These are phyloP conservation scores for Pantelozetes paolii DNA, from an alignment of 2,888 invertebrate genomes.

Conservation along the genomic window DNA sequence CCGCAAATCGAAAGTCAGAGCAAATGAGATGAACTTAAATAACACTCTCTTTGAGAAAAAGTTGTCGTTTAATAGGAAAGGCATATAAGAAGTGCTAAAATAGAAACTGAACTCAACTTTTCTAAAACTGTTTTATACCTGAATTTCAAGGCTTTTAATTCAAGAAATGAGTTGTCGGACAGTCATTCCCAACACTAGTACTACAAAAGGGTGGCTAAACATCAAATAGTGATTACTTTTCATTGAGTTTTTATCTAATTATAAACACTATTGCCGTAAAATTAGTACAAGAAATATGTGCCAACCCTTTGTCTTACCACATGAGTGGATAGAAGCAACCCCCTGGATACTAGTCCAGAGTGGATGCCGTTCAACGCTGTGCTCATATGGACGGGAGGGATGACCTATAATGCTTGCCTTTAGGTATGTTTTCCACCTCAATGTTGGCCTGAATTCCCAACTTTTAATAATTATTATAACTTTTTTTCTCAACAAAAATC, in stretches of 20 bases:
- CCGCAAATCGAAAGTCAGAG: constrained; percentile 2
- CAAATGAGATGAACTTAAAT: constrained; percentile 15
- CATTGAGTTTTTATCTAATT: not conserved
- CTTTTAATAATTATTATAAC: not conserved
- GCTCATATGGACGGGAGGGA: constrained; percentile 30
- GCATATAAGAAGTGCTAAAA: not conserved
- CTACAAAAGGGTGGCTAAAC: too few species aligned
- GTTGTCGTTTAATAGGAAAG: not conserved
- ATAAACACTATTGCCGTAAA: not conserved
- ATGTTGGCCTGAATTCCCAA: constrained; percentile 22
- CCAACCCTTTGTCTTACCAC: constrained; percentile 4
- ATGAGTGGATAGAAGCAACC: not conserved
- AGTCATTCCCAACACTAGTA: not conserved
- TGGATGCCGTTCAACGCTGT: not conserved
- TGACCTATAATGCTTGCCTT: constrained; percentile 32
- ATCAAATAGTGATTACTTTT: too few species aligned
- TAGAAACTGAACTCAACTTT: not conserved
- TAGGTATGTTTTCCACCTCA: constrained; percentile 23
- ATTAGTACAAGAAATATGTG: constrained; percentile 6
- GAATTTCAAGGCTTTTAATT: constrained; percentile 28
- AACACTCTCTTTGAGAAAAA: not conserved
- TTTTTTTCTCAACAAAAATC: not conserved
- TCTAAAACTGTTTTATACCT: constrained; percentile 16
- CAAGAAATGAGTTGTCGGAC: not conserved
- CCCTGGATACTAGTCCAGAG: not conserved